These are phyloP conservation scores for Phytoseiulus persimilis DNA, from an alignment of 2,888 invertebrate species.

Conservation along the genomic window DNA sequence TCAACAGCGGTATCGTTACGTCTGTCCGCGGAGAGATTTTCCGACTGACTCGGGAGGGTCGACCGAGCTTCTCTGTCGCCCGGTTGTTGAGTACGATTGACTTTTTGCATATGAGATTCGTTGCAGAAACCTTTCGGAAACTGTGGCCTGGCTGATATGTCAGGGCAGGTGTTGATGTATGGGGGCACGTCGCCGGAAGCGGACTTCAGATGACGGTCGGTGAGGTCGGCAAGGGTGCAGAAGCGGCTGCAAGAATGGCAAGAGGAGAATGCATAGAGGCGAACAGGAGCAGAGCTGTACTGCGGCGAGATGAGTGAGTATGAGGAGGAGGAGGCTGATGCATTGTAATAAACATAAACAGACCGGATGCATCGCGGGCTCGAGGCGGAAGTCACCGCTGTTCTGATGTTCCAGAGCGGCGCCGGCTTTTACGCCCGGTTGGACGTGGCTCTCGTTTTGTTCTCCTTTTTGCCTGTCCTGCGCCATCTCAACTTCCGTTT, in stretches of 20 bases:
- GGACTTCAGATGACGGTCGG: not conserved
- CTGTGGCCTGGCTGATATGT: not conserved
- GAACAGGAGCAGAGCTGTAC: not conserved
- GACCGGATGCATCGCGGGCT: slow-evolving; percentile 20
- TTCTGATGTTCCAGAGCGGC: slow-evolving; percentile 1
- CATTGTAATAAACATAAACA: slow-evolving; percentile 38
- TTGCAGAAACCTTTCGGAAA: not conserved
- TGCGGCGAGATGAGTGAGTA: not conserved
- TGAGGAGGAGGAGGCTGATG: slow-evolving; percentile 12
- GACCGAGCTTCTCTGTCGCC: not conserved
- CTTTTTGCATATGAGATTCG: not conserved
- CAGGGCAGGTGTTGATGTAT: not conserved
- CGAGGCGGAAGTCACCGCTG: slow-evolving; percentile 5
- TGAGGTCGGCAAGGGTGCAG: not conserved
- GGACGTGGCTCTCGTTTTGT: slow-evolving; percentile 37
- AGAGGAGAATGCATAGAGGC: not conserved
- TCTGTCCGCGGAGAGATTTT: not conserved
- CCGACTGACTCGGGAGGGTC: not conserved
- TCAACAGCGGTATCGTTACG: not conserved
- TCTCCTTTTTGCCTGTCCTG: slow-evolving; percentile 14
- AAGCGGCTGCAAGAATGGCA: not conserved
- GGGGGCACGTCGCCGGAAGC: not conserved
- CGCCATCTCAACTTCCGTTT: not conserved
- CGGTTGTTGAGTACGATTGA: not conserved
- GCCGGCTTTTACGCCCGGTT: slow-evolving; percentile 36